Evolutionary conservation across 2,888 invertebrate genomes (phyloP).

Genomic region (Nasonovia ribisnigri): DNA sequence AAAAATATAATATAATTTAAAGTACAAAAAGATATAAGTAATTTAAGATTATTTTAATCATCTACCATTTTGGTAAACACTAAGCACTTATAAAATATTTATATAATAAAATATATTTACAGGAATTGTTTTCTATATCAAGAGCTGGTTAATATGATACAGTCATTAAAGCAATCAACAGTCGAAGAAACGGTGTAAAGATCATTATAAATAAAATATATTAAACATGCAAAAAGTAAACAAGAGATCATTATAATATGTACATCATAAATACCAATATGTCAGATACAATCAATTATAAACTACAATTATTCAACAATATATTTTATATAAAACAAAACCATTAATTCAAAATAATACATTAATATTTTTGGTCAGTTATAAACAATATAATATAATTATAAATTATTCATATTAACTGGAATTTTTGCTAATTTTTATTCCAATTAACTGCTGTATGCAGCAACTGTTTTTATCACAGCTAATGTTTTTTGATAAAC

Average conservation of each 20-base stretch:
- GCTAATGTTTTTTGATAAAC: constrained; percentile 67
- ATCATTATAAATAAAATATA: neutral
- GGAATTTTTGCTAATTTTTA: neutral
- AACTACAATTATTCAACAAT: neutral
- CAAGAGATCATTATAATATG: constrained; percentile 15
- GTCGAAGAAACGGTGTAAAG: neutral
- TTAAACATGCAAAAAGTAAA: neutral
- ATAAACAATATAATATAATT: neutral
- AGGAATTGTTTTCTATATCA: constrained; percentile 77
- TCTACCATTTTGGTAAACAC: constrained; percentile 62
- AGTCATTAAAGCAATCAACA: constrained; percentile 61
- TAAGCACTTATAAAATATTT: neutral
- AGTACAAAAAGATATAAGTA: neutral
- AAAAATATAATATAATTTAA: constrained; percentile 30
- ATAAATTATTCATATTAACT: neutral
- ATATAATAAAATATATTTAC: constrained; percentile 70
- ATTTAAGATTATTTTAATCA: constrained; percentile 57
- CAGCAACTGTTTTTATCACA: constrained; percentile 65
- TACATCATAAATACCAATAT: neutral
- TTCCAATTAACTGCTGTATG: constrained; percentile 47
- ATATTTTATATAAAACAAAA: neutral
- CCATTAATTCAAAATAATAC: neutral
- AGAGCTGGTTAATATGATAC: constrained; percentile 77
- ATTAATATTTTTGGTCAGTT: neutral
- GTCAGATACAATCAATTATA: neutral